Percentiles rank a stretch among this genome's conserved stretches.
Evolutionary conservation across 1,140 invertebrate species (phyloP).

Genomic region (Teleopsis dalmanni): DNA sequence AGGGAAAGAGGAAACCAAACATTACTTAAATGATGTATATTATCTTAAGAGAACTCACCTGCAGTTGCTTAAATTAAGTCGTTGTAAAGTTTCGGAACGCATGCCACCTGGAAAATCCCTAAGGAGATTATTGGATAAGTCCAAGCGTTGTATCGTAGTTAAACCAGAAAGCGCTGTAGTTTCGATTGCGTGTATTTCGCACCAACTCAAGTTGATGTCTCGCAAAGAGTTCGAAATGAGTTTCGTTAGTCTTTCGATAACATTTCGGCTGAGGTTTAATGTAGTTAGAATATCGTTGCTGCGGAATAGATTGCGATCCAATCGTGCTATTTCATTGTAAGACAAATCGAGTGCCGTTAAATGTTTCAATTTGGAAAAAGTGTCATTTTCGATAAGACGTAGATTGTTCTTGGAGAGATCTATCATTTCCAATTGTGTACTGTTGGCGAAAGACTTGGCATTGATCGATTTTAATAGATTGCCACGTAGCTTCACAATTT

Average conservation of each 20-base stretch:
- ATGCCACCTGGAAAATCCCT: slow-evolving; percentile 50
- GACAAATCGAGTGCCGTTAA: slow-evolving; percentile 57
- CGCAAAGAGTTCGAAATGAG: slow-evolving; percentile 50
- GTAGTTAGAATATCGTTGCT: slow-evolving; percentile 50
- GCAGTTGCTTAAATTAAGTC: slow-evolving; percentile 51
- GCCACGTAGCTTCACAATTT: slow-evolving; percentile 49
- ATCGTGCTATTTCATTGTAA: slow-evolving; percentile 53
- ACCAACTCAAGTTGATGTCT: slow-evolving; percentile 51
- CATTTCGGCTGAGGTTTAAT: slow-evolving; percentile 58
- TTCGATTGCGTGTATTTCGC: slow-evolving; percentile 52
- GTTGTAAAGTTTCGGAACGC: slow-evolving; percentile 49
- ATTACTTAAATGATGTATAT: not conserved
- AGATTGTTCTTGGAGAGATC: slow-evolving; percentile 60
- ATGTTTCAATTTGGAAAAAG: slow-evolving; percentile 51
- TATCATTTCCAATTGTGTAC: slow-evolving; percentile 51
- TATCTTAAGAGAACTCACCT: slow-evolving; percentile 19
- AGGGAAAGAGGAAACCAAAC: not conserved
- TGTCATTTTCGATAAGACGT: slow-evolving; percentile 46
- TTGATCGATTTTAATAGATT: slow-evolving; percentile 53
- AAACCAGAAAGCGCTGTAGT: slow-evolving; percentile 49
- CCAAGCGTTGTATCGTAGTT: slow-evolving; percentile 48
- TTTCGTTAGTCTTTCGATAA: slow-evolving; percentile 52
- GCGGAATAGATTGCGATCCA: slow-evolving; percentile 49
- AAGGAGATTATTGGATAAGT: slow-evolving; percentile 54
- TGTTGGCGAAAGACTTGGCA: slow-evolving; percentile 53